Conservation (phyloP, 2,888 invertebrate genomes). For the Phania funesta region DNA sequence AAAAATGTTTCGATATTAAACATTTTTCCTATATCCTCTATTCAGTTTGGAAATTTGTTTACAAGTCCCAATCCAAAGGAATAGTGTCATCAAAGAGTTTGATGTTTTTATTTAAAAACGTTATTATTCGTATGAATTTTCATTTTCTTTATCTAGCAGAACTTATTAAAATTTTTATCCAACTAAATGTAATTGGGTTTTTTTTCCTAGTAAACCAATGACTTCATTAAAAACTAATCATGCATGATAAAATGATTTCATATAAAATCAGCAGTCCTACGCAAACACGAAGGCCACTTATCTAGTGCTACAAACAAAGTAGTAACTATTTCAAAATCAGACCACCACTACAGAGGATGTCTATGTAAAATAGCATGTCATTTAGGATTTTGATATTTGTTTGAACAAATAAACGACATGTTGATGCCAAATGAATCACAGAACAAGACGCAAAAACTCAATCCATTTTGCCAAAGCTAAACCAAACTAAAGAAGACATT, state of each 20-base stretch:
- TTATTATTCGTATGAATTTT: no score
- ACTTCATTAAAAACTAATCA: background rate
- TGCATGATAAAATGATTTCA: background rate
- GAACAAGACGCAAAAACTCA: constrained; percentile 1
- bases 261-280: background rate
- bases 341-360: background rate
- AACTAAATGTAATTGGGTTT: no score
- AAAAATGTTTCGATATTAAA: no score
- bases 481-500: background rate
- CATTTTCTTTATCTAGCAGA: no score
- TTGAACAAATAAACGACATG: constrained; percentile 36
- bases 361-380: constrained; percentile 41
- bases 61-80: no score
- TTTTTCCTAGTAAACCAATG: no score
- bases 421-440: constrained; percentile 54
- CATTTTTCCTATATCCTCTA: no score
- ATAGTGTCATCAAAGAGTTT: no score
- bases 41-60: no score
- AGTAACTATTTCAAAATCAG: background rate
- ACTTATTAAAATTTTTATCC: no score
- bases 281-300: constrained; percentile 22
- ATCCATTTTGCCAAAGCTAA: background rate
- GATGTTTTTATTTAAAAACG: no score
- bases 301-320: constrained; percentile 3
- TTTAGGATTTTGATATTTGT: constrained; percentile 40